Base-by-base conservation (phyloP, 2,888 invertebrate genomes). In the Tipula helvola region DNA sequence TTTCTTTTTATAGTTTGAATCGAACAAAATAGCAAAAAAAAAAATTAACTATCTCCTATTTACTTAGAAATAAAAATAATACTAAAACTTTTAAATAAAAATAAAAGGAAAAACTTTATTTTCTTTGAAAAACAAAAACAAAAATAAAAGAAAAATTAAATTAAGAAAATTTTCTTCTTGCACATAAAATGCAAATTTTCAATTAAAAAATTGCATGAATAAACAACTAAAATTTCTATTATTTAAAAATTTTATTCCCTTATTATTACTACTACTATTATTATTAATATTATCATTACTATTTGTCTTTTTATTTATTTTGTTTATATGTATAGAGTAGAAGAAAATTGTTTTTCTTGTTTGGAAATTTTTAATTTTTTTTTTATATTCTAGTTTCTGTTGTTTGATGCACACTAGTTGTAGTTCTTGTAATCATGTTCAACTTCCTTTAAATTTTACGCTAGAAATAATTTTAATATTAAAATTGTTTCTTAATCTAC, bases 161-260 rank as follows among this genome's bases (percentile, higher is more conserved):
- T 71, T 71, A 71, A 71, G 71, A 28, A 71, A 71, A 71, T 71
- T 71, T 71, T 71, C 71, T 71, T 71, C 71, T 28, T 71, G 71
- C 71, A 71, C 71, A 71, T 71, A 71, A 71, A 71, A 71, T 71
- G 71, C 71, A 71, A 71, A 71, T 71, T 71, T 71, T 71, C 71
- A 71, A 71, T 71, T 71, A 71, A 71, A 57, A 71, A 71, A 71
- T 71, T 71, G 71, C 71, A 71, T 71, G 71, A 71, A 71, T 71
- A 71, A 71, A 71, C 71, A 71, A 71, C 71, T 71, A 71, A 71
- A 71, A 71, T 71, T 71, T 71, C 71, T 71, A 71, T 71, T 71
- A 57, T 57, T 57, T 71, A 71, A 28, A 71, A 71, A 71, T 71
- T 71, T 71, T 71, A 28, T 71, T 71, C 71, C 71, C 71, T 71